Conservation (phyloP, 2,888 invertebrate genomes). For the Eumerus sabulonum region DNA sequence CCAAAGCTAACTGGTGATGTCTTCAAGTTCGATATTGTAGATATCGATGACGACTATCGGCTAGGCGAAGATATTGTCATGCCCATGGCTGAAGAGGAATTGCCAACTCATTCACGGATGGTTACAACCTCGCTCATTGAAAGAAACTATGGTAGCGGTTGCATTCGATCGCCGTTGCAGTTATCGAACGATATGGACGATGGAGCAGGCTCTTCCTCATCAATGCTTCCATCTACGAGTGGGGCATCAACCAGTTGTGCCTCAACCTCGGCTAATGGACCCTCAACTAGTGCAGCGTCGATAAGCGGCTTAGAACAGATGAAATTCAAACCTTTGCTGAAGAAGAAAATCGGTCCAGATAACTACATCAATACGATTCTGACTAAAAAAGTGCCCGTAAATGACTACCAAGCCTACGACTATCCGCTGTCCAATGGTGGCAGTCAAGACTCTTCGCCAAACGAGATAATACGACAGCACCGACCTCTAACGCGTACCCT, state of each 20-base stretch:
- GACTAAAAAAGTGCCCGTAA: slow-evolving; percentile 78
- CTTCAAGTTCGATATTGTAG: slow-evolving; percentile 91
- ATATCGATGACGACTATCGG: slow-evolving; percentile 84
- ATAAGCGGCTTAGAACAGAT: slow-evolving; percentile 73
- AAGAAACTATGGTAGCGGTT: slow-evolving; percentile 70
- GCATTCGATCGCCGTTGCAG: slow-evolving; percentile 74
- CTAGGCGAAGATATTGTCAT: slow-evolving; percentile 79
- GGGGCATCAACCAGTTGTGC: slow-evolving; percentile 50
- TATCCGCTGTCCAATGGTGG: slow-evolving; percentile 74
- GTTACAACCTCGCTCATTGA: slow-evolving; percentile 14
- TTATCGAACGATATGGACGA: slow-evolving; percentile 66
- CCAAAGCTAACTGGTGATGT: slow-evolving; percentile 85
- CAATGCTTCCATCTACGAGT: slow-evolving; percentile 14
- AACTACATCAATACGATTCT: slow-evolving; percentile 85
- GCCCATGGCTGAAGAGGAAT: slow-evolving; percentile 18
- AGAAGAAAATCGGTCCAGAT: slow-evolving; percentile 85
- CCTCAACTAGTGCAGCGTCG: slow-evolving; percentile 48
- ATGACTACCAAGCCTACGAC: slow-evolving; percentile 74
- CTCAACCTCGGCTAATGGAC: slow-evolving; percentile 44
- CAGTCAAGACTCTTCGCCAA: slow-evolving; percentile 59
- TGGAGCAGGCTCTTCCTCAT: slow-evolving; percentile 16
- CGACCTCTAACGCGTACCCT: slow-evolving; percentile 85
- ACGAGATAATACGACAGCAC: slow-evolving; percentile 80
- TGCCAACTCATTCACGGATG: neutral
- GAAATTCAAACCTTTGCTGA: slow-evolving; percentile 82